phyloP scores from a whole-genome alignment of 2,888 invertebrate genomes.

The Deilephila porcellus region DNA sequence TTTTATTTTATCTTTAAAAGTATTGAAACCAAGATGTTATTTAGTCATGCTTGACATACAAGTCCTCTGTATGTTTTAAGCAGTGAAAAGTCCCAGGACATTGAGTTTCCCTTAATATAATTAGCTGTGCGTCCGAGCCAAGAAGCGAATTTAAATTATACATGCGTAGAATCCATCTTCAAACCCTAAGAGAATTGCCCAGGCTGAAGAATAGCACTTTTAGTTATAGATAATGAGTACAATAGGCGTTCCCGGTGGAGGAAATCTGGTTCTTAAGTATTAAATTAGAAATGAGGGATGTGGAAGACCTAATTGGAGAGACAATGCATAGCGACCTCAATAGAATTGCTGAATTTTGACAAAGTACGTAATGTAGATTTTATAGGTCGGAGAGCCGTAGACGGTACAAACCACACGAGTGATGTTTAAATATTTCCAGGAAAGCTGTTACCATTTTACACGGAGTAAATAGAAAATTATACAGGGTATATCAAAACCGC shows the following conservation, averaged over 20 bases:
- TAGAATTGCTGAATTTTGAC: no score
- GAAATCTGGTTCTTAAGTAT: neutral
- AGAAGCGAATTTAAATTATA: conserved; percentile 46
- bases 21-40: neutral
- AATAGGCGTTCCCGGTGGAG: neutral
- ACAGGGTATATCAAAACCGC: no score
- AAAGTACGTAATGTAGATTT: no score
- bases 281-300: no score
- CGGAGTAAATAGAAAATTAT: no score
- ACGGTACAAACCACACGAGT: no score
- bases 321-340: no score
- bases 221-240: neutral
- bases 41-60: neutral
- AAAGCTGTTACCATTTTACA: no score
- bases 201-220: neutral
- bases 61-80: neutral
- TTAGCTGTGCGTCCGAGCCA: conserved; percentile 46
- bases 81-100: conserved; percentile 39
- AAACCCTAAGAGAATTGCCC: conserved; percentile 11
- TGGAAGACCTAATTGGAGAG: no score
- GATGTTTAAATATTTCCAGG: no score
- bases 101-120: conserved; percentile 50
- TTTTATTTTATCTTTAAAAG: no score
- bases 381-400: no score
- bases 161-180: conserved; percentile 42